These are phyloP conservation scores for Cyprinodon variegatus DNA, from an alignment of 2,113 vertebrate genomes.

Conservation along the genomic window DNA sequence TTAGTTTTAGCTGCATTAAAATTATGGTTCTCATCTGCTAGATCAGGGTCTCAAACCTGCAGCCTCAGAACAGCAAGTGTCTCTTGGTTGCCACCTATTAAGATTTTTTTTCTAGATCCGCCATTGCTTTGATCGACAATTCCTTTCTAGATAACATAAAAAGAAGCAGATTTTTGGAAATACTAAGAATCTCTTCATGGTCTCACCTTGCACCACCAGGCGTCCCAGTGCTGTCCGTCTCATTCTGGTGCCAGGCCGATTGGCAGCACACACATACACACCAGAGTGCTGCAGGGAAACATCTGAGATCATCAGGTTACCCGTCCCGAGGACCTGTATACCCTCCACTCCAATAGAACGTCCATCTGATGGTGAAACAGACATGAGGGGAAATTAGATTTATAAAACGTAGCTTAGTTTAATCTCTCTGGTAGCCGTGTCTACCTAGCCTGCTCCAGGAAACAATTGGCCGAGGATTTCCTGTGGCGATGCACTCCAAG, in stretches of 20 bases:
- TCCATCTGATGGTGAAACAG: constrained; percentile 73
- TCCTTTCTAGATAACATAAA: neutral
- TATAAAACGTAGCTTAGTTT: neutral
- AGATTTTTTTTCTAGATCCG: no score
- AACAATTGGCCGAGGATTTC: constrained; percentile 79
- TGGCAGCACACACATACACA: constrained; percentile 85
- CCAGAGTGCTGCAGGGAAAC: constrained; percentile 84
- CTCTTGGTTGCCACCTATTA: no score
- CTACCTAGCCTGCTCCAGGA: constrained; percentile 84
- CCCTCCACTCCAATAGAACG: constrained; percentile 87
- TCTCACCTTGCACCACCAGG: constrained; percentile 84
- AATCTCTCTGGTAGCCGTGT: neutral
- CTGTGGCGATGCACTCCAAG: constrained; percentile 79
- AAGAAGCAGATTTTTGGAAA: neutral
- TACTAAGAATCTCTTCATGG: neutral
- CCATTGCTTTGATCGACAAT: no score
- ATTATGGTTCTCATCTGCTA: no score
- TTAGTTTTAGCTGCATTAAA: no score
- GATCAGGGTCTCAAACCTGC: no score
- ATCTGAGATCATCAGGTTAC: constrained; percentile 87
- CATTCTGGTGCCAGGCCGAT: constrained; percentile 83
- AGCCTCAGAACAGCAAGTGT: no score
- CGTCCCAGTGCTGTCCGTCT: constrained; percentile 82
- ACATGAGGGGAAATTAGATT: neutral
- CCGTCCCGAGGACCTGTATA: constrained; percentile 84